These are phyloP conservation scores for Parus major DNA, from an alignment of 2,113 vertebrate species.

Conservation along the genomic window DNA sequence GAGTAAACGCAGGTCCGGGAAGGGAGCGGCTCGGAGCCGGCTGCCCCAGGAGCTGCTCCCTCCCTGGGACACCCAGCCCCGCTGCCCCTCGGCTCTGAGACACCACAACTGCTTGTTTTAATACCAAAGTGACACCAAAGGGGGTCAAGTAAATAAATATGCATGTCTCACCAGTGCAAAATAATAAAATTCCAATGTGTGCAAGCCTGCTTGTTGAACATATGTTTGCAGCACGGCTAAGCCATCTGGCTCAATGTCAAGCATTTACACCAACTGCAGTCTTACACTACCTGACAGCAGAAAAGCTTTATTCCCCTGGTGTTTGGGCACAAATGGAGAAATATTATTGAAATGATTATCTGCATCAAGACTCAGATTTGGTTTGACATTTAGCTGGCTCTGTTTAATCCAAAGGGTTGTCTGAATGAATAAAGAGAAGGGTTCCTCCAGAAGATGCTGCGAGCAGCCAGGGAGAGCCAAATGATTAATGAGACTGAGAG, in stretches of 20 bases:
- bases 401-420: constrained; percentile 99
- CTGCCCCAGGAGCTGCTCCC: not conserved
- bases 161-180: constrained; percentile 92
- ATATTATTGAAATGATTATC: constrained; percentile 99
- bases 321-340: constrained; percentile 99
- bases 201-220: constrained; percentile 99
- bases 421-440: constrained; percentile 96
- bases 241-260: constrained; percentile 99
- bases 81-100: constrained; percentile 58
- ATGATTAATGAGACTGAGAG: constrained; percentile 99
- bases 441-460: constrained; percentile 94
- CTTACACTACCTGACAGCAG: constrained; percentile 99
- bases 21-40: not conserved
- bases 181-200: constrained; percentile 97
- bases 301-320: constrained; percentile 99
- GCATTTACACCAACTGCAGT: constrained; percentile 99
- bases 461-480: constrained; percentile 82
- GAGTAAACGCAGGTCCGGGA: not conserved
- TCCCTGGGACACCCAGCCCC: not conserved
- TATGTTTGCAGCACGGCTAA: constrained; percentile 98
- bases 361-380: constrained; percentile 99
- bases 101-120: constrained; percentile 72
- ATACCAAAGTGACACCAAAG: constrained; percentile 78
- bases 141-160: constrained; percentile 95
- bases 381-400: constrained; percentile 99